phyloP scores from a whole-genome alignment of 1,140 invertebrate species.

The Druon quercuslanigerum region DNA sequence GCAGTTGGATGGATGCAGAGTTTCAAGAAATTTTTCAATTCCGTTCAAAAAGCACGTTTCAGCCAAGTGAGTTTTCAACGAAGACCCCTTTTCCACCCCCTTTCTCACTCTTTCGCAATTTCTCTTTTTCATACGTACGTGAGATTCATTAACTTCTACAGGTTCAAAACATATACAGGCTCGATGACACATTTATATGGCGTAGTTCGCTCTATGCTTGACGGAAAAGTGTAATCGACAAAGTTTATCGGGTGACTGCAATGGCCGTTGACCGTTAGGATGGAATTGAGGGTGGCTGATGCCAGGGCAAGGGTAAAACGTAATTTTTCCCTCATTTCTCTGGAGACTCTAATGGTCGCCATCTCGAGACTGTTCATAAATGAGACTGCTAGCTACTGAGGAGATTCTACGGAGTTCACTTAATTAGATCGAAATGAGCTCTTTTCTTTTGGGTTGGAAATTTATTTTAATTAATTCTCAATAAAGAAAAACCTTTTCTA shows the following conservation, averaged over 20 bases:
- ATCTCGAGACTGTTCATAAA: neutral
- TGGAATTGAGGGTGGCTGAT: slow-evolving; percentile 40
- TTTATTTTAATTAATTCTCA: no score
- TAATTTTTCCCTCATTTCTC: slow-evolving; percentile 55
- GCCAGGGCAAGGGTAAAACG: slow-evolving; percentile 4
- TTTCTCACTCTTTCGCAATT: slow-evolving; percentile 28
- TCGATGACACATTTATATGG: slow-evolving; percentile 37
- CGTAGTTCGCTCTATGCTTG: slow-evolving; percentile 9
- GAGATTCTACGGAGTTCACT: no score
- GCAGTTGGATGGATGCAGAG: neutral
- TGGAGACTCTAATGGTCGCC: slow-evolving; percentile 44
- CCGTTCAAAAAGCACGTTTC: slow-evolving; percentile 24
- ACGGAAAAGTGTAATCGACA: slow-evolving; percentile 67
- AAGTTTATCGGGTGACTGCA: slow-evolving; percentile 69
- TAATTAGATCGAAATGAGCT: no score
- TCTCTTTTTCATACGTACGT: slow-evolving; percentile 44
- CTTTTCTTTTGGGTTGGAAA: no score
- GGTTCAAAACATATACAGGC: slow-evolving; percentile 30
- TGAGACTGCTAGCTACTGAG: no score
- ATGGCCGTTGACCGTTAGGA: slow-evolving; percentile 51
- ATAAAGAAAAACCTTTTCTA: no score
- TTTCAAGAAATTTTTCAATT: slow-evolving; percentile 27
- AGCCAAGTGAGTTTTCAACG: slow-evolving; percentile 34
- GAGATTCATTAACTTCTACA: slow-evolving; percentile 67
- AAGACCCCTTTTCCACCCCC: slow-evolving; percentile 37